These are phyloP conservation scores for Ips typographus DNA, from an alignment of 1,140 invertebrate genomes.

Conservation along the genomic window DNA sequence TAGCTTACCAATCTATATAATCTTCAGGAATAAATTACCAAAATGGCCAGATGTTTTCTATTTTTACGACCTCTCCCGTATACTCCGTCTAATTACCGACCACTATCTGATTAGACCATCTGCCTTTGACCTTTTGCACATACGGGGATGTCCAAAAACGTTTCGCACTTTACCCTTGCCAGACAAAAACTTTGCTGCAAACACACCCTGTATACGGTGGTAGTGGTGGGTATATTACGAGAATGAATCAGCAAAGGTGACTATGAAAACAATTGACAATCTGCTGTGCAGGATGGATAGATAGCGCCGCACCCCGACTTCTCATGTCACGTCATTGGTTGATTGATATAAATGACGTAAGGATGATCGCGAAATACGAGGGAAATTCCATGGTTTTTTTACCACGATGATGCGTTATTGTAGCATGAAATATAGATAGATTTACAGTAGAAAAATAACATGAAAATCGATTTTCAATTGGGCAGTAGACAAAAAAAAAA, in stretches of 20 bases:
- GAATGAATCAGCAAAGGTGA: slow-evolving; percentile 8
- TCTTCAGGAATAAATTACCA: slow-evolving; percentile 2
- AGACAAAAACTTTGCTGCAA: too few species aligned
- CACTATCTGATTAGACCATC: slow-evolving; percentile 15
- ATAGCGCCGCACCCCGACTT: slow-evolving; percentile 2
- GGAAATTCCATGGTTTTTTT: too few species aligned
- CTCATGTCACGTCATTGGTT: slow-evolving; percentile 1
- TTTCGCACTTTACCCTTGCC: not conserved
- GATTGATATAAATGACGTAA: slow-evolving; percentile 10
- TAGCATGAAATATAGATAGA: too few species aligned
- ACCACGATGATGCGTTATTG: too few species aligned
- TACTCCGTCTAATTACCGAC: slow-evolving; percentile 8
- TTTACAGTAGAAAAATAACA: too few species aligned
- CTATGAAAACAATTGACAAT: not conserved
- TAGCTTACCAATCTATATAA: not conserved
- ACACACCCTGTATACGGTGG: too few species aligned
- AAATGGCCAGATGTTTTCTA: slow-evolving; percentile 12
- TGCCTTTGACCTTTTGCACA: slow-evolving; percentile 11
- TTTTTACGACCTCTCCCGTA: slow-evolving; percentile 14
- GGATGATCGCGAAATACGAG: not conserved
- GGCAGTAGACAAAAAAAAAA: too few species aligned
- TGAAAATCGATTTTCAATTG: too few species aligned
- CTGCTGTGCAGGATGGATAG: slow-evolving; percentile 1
- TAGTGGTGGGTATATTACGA: not conserved
- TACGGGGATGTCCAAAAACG: not conserved